Evolutionary conservation across 2,888 invertebrate genomes (phyloP).

Genomic region (Palloptera scutellata): DNA sequence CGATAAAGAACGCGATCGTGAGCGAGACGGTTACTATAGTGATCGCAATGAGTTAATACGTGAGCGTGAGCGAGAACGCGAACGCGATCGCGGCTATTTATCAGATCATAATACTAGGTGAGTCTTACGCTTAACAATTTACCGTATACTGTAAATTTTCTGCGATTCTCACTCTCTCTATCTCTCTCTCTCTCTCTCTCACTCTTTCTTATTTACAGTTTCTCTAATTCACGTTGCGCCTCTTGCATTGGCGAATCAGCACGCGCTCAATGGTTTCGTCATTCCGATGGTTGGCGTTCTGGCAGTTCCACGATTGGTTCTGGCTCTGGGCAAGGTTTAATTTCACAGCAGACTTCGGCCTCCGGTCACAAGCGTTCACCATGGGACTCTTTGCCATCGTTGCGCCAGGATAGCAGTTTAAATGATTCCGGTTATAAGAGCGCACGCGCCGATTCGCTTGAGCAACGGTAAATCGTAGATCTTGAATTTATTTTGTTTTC

Average conservation of each 20-base stretch:
- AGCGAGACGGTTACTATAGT: conserved; percentile 86
- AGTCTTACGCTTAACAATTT: conserved; percentile 21
- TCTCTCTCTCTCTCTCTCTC: background rate
- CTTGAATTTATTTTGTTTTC: background rate
- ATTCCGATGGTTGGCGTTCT: conserved; percentile 87
- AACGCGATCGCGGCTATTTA: conserved; percentile 76
- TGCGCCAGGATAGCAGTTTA: conserved; percentile 84
- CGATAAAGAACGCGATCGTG: conserved; percentile 69
- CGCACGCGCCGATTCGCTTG: conserved; percentile 84
- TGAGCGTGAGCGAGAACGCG: conserved; percentile 77
- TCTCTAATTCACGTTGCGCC: conserved; percentile 76
- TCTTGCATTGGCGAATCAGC: conserved; percentile 91
- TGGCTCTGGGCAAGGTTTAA: conserved; percentile 66
- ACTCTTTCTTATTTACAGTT: conserved; percentile 37
- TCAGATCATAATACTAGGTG: conserved; percentile 82
- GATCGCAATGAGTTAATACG: conserved; percentile 86
- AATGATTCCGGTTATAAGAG: conserved; percentile 89
- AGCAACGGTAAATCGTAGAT: conserved; percentile 83
- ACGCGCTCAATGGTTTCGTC: conserved; percentile 88
- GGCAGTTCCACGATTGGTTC: conserved; percentile 76
- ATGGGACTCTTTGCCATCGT: conserved; percentile 87
- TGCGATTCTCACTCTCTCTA: background rate
- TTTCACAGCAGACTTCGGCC: conserved; percentile 63
- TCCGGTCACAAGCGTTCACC: conserved; percentile 79
- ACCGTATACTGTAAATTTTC: no score